Conservation (phyloP, 2,113 vertebrate species). For the Danio rerio region DNA sequence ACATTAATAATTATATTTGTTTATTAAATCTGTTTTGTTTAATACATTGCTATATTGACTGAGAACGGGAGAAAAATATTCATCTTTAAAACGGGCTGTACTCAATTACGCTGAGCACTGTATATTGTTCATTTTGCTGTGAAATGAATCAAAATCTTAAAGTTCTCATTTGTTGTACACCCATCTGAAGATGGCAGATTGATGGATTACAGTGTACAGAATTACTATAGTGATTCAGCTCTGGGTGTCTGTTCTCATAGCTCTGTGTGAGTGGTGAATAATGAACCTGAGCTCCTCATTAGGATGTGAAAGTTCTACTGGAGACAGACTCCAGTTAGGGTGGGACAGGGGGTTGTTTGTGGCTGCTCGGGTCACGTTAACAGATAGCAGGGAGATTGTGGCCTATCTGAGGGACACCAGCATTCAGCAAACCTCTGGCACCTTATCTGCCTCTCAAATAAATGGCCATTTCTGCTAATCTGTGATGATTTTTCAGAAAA, state of each 20-base stretch:
- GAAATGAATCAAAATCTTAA: too few relatives aligned
- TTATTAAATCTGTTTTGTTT: too few relatives aligned
- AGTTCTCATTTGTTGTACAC: background rate
- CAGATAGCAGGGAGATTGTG: constrained; percentile 72
- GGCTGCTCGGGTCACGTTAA: constrained; percentile 56
- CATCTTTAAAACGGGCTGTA: too few relatives aligned
- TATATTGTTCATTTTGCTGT: too few relatives aligned
- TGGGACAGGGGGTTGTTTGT: constrained; percentile 60
- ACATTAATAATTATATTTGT: too few relatives aligned
- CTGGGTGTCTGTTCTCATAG: background rate
- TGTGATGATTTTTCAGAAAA: constrained; percentile 61
- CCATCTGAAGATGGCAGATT: too few relatives aligned
- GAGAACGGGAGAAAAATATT: too few relatives aligned
- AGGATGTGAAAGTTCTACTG: constrained; percentile 2
- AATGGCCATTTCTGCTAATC: constrained; percentile 48
- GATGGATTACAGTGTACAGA: background rate
- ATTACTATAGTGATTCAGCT: too few relatives aligned
- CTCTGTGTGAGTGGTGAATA: background rate
- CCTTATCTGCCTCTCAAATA: constrained; percentile 69
- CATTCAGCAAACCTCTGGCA: constrained; percentile 33
- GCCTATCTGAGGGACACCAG: constrained; percentile 65
- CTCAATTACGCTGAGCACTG: too few relatives aligned
- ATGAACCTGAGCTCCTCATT: constrained; percentile 16
- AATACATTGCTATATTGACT: too few relatives aligned
- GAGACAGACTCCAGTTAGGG: constrained; percentile 66